Conservation (phyloP, 1,140 invertebrate genomes). For the Pristionchus pacificus region DNA sequence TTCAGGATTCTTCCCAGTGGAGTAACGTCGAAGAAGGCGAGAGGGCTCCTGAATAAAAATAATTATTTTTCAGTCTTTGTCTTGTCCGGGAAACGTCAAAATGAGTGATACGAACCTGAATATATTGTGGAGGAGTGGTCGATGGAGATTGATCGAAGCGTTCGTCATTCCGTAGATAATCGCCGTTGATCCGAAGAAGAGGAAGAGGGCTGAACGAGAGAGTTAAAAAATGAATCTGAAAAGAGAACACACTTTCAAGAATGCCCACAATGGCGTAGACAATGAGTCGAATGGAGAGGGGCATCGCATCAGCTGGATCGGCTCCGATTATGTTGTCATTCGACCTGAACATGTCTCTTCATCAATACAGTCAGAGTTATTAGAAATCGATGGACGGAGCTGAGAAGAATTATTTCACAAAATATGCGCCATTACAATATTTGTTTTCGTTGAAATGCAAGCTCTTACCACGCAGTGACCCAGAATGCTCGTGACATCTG, state of each 20-base stretch:
- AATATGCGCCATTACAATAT: no score
- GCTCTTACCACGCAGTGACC: conserved; percentile 51
- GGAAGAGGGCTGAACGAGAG: conserved; percentile 26
- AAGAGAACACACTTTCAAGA: conserved; percentile 20
- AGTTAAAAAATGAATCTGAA: neutral
- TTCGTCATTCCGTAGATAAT: conserved; percentile 49
- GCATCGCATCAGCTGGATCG: conserved; percentile 18
- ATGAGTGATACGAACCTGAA: conserved; percentile 38
- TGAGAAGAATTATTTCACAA: no score
- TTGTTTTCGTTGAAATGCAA: no score
- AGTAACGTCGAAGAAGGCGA: conserved; percentile 68
- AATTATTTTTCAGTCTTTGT: no score
- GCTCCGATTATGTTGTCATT: conserved; percentile 43
- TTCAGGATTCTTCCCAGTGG: conserved; percentile 66
- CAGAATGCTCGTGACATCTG: conserved; percentile 47
- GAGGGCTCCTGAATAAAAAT: conserved; percentile 58
- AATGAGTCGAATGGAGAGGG: conserved; percentile 20
- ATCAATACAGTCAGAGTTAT: neutral
- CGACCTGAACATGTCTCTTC: conserved; percentile 19
- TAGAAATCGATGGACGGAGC: no score
- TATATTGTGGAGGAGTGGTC: conserved; percentile 58
- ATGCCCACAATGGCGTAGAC: conserved; percentile 34
- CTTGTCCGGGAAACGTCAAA: neutral
- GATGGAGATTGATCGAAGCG: conserved; percentile 57
- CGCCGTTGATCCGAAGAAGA: conserved; percentile 15